Conservation (phyloP, 2,113 vertebrate genomes). For the Epinephelus lanceolatus region DNA sequence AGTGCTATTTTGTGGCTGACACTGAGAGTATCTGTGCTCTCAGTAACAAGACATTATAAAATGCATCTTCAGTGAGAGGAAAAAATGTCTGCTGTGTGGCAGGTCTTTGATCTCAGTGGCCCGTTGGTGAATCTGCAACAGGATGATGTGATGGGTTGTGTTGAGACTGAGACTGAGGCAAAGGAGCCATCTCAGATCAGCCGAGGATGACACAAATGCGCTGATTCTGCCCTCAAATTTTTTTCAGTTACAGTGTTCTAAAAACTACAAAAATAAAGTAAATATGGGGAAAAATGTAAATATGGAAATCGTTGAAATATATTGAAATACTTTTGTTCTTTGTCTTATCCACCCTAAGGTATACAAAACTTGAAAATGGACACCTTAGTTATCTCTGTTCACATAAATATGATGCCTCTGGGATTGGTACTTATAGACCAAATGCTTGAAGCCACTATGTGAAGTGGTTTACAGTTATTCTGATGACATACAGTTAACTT, state of each 20-base stretch:
- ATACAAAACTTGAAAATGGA: too few species aligned
- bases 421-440: too few species aligned
- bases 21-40: not conserved
- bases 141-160: not conserved
- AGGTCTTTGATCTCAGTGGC: not conserved
- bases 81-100: not conserved
- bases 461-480: too few species aligned
- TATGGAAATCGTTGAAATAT: too few species aligned
- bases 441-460: too few species aligned
- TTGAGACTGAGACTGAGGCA: not conserved
- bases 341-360: too few species aligned
- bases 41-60: not conserved
- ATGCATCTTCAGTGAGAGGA: not conserved
- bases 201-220: not conserved
- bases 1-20: not conserved
- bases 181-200: not conserved
- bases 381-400: too few species aligned
- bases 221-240: not conserved
- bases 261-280: too few species aligned
- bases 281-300: too few species aligned
- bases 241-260: not conserved
- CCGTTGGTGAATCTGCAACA: not conserved
- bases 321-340: too few species aligned
- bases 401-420: too few species aligned
- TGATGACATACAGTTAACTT: too few species aligned